These are phyloP conservation scores for Gadus macrocephalus DNA, from an alignment of 2,113 vertebrate species.

Conservation along the genomic window DNA sequence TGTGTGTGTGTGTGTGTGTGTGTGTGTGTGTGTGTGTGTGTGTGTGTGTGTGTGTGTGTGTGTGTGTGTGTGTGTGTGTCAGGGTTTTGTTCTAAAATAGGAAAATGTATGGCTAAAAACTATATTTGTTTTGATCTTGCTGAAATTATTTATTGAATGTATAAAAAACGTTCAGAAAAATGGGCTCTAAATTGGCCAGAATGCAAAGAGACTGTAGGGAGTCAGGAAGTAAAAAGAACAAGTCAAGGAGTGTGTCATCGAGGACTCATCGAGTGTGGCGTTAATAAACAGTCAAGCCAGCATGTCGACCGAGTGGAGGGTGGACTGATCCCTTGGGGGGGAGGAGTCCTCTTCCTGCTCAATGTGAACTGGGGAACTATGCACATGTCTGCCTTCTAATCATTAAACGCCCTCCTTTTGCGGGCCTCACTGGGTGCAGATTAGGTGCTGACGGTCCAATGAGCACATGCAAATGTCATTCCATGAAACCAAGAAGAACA, in stretches of 20 bases:
- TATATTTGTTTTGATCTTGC: no score
- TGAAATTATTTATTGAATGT: no score
- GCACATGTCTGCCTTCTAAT: constrained; percentile 30
- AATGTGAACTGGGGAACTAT: constrained; percentile 11
- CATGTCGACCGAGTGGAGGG: neutral
- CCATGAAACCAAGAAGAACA: constrained; percentile 33
- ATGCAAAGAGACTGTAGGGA: neutral
- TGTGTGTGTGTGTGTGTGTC: neutral
- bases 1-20: no score
- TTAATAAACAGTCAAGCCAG: neutral
- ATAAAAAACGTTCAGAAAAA: neutral
- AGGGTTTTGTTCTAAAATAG: neutral
- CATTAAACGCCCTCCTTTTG: constrained; percentile 24
- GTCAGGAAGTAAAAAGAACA: neutral
- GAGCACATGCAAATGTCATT: neutral
- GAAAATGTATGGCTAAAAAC: neutral
- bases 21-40: no score
- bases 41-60: neutral
- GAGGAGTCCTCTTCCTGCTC: neutral
- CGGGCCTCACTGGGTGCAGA: constrained; percentile 1
- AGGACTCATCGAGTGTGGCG: neutral
- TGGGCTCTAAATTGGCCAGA: neutral
- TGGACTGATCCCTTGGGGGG: neutral
- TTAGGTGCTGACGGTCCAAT: constrained; percentile 14
- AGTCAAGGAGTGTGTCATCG: neutral